Base-by-base conservation (phyloP, 2,888 invertebrate genomes). In the Vanessa cardui region DNA sequence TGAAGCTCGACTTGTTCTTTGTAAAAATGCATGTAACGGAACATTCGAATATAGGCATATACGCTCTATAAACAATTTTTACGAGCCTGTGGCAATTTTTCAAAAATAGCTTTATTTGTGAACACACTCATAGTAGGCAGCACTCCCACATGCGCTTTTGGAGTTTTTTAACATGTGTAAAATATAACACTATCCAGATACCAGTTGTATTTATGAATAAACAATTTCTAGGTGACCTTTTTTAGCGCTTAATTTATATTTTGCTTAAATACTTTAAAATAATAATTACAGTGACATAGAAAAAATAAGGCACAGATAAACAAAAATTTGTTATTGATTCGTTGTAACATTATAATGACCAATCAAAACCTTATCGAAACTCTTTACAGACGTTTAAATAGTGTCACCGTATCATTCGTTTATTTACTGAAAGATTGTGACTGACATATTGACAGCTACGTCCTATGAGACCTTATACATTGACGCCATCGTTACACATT, bases 41-140 rank as follows among this genome's bases (percentile, higher is more conserved):
- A 78, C 77, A 12, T 39, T 12, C 77, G 18, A 47, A 39, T 31
- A 31, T 79, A 81, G 81, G 69, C 54, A 78, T 77, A 80, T 81
- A 80, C 66, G 64, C 67, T 77, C 76, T 74, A 80, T 81, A 83
- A 83, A 84, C 79, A 83, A 80, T 82, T 74, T n/a, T 83, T 82
- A 85, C 82, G 80, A 81, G 82, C 83, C 82, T 79, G 76, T 81
- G 84, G 84, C 82, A 81, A 80, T 83, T 75, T 79, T 80, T 85
- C 39, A 81, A 84, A 86, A 86, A 88, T 82, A 82, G 81, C 85
- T 89, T 79, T 86, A 87, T 88, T 86, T 85, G 83, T 82, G 76
- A 79, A 79, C 81, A 83, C 83, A 84, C 82, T 76, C 71, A 72
- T 78, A 76, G 83, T 81, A 79, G 81, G 77, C 12, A 18, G 18